These are phyloP conservation scores for Ormyrus nitidulus DNA, from an alignment of 2,888 invertebrate species.

Conservation along the genomic window DNA sequence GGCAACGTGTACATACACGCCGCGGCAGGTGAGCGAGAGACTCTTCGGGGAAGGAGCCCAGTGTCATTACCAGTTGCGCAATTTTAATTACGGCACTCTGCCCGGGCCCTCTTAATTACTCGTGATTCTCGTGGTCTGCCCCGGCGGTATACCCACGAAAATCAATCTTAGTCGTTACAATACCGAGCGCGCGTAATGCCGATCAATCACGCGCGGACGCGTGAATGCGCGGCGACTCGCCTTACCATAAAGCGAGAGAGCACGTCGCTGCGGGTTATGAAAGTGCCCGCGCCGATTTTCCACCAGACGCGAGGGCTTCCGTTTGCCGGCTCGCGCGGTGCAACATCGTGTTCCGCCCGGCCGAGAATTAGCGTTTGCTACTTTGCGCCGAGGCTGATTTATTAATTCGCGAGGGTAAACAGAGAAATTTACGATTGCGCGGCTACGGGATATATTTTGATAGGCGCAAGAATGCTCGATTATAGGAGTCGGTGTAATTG, in stretches of 20 bases:
- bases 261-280: background rate
- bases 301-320: background rate
- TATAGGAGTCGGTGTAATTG: no score
- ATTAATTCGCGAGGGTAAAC: background rate
- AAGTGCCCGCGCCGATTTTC: constrained; percentile 1
- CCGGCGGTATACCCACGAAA: background rate
- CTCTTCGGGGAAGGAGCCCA: background rate
- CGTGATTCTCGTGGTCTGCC: background rate
- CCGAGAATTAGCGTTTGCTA: background rate
- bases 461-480: background rate
- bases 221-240: background rate
- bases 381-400: background rate
- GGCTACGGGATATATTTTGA: background rate
- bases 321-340: no score
- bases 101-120: background rate
- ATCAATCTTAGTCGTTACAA: background rate
- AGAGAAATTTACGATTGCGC: background rate
- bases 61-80: constrained; percentile 35
- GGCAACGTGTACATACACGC: no score
- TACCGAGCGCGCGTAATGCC: background rate
- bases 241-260: background rate
- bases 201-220: background rate
- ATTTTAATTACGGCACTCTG: background rate
- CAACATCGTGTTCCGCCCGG: no score
- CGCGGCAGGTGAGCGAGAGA: background rate